Evolutionary conservation across 2,113 vertebrate species (phyloP).

Genomic region (Corythornis vintsioides): DNA sequence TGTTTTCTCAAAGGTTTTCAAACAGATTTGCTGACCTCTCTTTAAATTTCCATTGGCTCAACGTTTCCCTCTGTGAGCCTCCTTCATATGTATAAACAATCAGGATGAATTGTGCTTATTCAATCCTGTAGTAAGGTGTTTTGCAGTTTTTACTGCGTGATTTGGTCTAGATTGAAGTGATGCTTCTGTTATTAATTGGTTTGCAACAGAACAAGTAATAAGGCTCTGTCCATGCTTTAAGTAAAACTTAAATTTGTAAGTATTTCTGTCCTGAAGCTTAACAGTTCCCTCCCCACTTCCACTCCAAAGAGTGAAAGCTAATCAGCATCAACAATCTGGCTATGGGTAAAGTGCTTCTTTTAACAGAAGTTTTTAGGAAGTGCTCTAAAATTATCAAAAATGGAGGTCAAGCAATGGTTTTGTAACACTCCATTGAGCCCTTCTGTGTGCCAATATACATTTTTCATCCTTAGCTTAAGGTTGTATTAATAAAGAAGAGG

Average conservation of each 20-base stretch:
- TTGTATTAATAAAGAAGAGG: slow-evolving; percentile 72
- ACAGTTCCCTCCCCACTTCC: not conserved
- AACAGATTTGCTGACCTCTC: not conserved
- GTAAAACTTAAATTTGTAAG: not conserved
- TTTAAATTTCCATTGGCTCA: not conserved
- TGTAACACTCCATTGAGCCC: slow-evolving; percentile 46
- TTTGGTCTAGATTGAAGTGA: not conserved
- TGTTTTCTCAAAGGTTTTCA: not conserved
- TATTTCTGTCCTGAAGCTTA: not conserved
- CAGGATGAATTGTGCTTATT: not conserved
- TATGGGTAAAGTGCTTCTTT: not conserved
- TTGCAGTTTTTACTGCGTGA: not conserved
- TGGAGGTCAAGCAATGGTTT: slow-evolving; percentile 44
- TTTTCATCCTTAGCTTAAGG: slow-evolving; percentile 71
- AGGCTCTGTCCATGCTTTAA: not conserved
- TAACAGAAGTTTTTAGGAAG: slow-evolving; percentile 41
- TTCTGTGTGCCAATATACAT: slow-evolving; percentile 51
- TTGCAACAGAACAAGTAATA: not conserved
- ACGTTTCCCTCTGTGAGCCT: not conserved
- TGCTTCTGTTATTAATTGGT: not conserved
- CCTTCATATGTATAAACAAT: not conserved
- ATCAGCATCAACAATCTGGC: not conserved
- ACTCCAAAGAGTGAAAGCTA: not conserved
- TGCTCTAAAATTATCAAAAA: slow-evolving; percentile 55
- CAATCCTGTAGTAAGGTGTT: not conserved